Evolutionary conservation across 2,113 vertebrate species (phyloP), one percentile per base, ranked within the genome.

Genomic region (Datnioides undecimradiatus): DNA sequence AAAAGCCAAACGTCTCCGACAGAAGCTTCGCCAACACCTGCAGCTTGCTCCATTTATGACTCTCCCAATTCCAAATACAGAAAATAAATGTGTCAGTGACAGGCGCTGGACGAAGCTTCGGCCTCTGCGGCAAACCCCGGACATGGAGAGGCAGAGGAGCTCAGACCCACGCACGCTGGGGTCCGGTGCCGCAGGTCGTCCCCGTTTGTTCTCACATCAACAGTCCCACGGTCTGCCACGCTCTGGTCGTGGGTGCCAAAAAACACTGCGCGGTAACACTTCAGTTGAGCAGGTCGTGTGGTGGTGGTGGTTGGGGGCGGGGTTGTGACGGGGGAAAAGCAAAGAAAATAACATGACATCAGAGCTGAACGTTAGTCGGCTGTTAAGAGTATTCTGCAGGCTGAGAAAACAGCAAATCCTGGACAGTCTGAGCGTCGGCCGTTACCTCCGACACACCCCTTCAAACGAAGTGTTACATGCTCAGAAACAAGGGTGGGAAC

Each of bases 11-110:
- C 0, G 49, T 72, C 70, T 81, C 64, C 48, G 6, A 73, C 60
- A 64, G 59, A 64, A 58, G 60, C 46, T 36, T 11, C 25, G 38
- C 31, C 52, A 36, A 63, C 9, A 34, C 8, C 38, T 33, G 43
- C 31, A 67, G 65, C 84, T 49, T 43, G 51, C 33, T 77, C 40
- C 66, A 9, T 52, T 79, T 34, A 36, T 31, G 36, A 49, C 40
- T 86, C 91, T 93, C 90, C 88, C 91, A 88, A 90, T 79, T 80
- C n/a, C 66, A 62, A 73, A 84, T 68, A 4, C 25, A 27, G 46
- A 40, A 48, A 70, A n/a, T n/a, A n/a, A 46, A 45, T 11, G 57
- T 46, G 48, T 83, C 72, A 72, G 84, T 60, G 46, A 74, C 8
- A 46, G 49, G 60, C 21, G 12, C 0, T 23, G 72, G 52, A 27